These are phyloP conservation scores for Takifugu bimaculatus DNA, from an alignment of 2,113 vertebrate species.

Conservation along the genomic window DNA sequence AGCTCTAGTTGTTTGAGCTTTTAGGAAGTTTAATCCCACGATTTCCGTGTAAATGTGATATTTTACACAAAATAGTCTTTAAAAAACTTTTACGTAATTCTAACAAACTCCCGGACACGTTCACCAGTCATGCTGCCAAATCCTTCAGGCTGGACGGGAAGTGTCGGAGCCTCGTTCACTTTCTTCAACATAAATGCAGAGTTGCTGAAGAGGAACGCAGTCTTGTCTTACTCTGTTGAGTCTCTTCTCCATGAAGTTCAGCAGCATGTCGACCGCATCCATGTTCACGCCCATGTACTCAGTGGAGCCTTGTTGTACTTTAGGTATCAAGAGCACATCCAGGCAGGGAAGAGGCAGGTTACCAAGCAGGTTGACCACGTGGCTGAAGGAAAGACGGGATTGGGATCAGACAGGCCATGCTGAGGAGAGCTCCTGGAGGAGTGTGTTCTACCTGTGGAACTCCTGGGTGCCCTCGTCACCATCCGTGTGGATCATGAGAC, in stretches of 20 bases:
- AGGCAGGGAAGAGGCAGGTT: slow-evolving; percentile 87
- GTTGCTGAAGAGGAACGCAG: not conserved
- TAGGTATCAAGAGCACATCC: slow-evolving; percentile 84
- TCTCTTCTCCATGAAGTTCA: slow-evolving; percentile 85
- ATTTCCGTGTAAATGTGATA: too few species aligned
- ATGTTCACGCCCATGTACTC: slow-evolving; percentile 93
- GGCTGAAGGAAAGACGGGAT: slow-evolving; percentile 66
- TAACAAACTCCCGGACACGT: too few species aligned
- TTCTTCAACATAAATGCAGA: too few species aligned
- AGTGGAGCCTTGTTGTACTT: slow-evolving; percentile 79
- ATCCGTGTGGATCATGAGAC: slow-evolving; percentile 81
- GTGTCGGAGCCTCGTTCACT: too few species aligned
- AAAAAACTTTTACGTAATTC: too few species aligned
- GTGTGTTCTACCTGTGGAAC: slow-evolving; percentile 80
- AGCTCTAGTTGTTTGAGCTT: too few species aligned
- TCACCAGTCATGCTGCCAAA: too few species aligned
- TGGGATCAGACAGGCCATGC: not conserved
- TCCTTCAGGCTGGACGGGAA: too few species aligned
- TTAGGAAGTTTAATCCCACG: too few species aligned
- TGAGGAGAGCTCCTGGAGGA: not conserved
- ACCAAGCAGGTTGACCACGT: slow-evolving; percentile 86
- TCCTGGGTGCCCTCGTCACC: slow-evolving; percentile 87
- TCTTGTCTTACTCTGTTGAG: slow-evolving; percentile 80
- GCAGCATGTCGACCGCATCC: slow-evolving; percentile 84
- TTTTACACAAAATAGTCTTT: too few species aligned